Base-by-base conservation (phyloP, 2,888 invertebrate species). In the Amorpha juglandis region DNA sequence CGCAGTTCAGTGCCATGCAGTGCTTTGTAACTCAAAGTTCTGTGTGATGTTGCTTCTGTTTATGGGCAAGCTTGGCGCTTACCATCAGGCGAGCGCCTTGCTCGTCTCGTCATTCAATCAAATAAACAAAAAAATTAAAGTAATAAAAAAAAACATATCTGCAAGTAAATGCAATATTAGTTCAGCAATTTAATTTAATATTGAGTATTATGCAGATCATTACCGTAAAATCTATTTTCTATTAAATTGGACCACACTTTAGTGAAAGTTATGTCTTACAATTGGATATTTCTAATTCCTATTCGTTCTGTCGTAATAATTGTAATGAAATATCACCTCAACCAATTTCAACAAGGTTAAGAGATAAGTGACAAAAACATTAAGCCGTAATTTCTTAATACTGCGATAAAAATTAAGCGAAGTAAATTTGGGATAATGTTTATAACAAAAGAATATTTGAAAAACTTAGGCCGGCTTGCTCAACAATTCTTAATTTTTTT, bases 361-460 rank as follows among this genome's bases (percentile, higher is more conserved):
- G 7, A 35, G 35, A 38, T 9, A 38, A 16, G 16, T 19, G 19
- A 12, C 12, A 11, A 58, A 58, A 42, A 16, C 38, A 19, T 42
- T 42, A 21, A 52, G 33, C 52, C 33, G 52, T 58, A 19, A 19
- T 58, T 58, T 58, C 58, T 12, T 12, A 38, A 58, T 12, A n/a
- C 8, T 6, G 19, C 50, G 9, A 50, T 50, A 50, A 19, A 50
- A 50, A 50, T 16, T n/a, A n/a, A 19, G 50, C 19, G 50, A 19
- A 50, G 19, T 9, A 50, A 50, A 19, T 50, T 19, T 1, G 1
- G 19, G 9, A 50, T 3, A 2, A 48, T 16, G 8, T 48, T 16
- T 45, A 1, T 45, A 2, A 45, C 45, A 45, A 8, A 42, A 42
- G 8, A 42, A 42, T 42, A 6, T 9, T 42, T 42, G 1, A 6